These are phyloP conservation scores for Patella caerulea DNA, from an alignment of 2,888 invertebrate species.

Conservation along the genomic window DNA sequence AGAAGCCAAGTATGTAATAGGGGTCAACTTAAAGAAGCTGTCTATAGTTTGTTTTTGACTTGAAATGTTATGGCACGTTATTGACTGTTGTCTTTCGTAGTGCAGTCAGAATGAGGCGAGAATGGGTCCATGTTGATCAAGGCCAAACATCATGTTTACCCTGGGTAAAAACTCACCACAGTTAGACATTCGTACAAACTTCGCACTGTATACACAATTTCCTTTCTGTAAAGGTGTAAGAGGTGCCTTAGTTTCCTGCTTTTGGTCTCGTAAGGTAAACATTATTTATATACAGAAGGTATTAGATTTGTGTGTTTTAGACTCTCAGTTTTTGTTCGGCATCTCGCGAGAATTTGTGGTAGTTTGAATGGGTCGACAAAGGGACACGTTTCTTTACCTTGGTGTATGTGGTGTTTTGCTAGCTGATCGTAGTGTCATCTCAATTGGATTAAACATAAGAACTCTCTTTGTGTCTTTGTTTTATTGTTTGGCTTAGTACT, in stretches of 20 bases:
- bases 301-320: neutral
- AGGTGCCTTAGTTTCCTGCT: neutral
- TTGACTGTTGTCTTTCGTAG: neutral
- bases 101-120: neutral
- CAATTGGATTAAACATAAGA: constrained; percentile 22
- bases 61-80: neutral
- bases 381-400: constrained; percentile 1
- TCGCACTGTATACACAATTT: neutral
- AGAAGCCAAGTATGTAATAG: neutral
- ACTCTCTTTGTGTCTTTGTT: constrained; percentile 23
- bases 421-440: constrained; percentile 12
- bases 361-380: constrained; percentile 8
- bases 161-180: neutral
- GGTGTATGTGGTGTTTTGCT: neutral
- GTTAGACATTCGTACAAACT: neutral
- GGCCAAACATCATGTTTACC: neutral
- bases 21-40: neutral
- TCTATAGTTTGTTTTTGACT: neutral
- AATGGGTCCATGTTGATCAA: neutral
- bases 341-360: constrained; percentile 1
- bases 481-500: constrained; percentile 17
- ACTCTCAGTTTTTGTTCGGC: constrained; percentile 1
- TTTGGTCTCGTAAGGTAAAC: neutral
- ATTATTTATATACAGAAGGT: neutral
- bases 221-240: neutral